Conservation (phyloP, 2,888 invertebrate genomes). For the Himalopsyche japonica region DNA sequence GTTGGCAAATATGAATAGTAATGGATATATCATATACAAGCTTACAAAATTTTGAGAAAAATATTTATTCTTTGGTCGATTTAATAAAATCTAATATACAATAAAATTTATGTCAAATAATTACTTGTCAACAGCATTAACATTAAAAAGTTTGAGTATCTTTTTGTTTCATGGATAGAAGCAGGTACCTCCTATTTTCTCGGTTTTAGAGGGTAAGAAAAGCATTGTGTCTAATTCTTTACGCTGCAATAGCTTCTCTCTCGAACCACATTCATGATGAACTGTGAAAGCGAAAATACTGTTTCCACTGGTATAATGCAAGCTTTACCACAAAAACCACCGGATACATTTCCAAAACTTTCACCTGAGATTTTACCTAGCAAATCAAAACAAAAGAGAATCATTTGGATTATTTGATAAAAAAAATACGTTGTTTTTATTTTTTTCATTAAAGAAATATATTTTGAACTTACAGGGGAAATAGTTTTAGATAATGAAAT, state of each 20-base stretch:
- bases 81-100: no score
- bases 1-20: no score
- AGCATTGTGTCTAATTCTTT: constrained; percentile 30
- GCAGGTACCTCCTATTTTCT: background rate
- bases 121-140: no score
- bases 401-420: background rate
- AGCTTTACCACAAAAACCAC: background rate
- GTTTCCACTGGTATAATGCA: background rate
- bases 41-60: no score
- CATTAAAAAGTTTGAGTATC: background rate
- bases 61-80: no score
- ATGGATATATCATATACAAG: no score
- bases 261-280: constrained; percentile 27
- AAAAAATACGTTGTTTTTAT: no score
- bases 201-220: constrained; percentile 4
- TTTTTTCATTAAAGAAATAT: no score
- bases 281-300: constrained; percentile 5
- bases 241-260: constrained; percentile 33
- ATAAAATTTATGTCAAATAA: no score
- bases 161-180: background rate
- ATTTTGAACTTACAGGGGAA: no score
- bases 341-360: background rate
- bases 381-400: background rate
- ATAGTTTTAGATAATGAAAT: no score
- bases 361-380: background rate